Evolutionary conservation across 2,797 vertebrate species (phyloP), one percentile per base, ranked within the genome.

Genomic region (Eulemur albifrons): DNA sequence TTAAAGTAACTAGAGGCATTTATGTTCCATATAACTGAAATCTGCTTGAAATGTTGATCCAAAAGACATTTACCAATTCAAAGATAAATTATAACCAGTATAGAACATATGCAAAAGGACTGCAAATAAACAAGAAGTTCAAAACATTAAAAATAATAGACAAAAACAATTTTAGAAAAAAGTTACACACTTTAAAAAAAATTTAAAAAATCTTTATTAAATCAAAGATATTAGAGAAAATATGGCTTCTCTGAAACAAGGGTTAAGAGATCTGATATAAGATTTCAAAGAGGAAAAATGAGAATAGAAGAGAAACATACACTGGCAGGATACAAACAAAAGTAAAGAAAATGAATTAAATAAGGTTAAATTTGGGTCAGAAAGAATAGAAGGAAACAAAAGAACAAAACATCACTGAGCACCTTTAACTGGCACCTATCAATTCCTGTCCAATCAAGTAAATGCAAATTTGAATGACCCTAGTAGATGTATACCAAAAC

Each of bases 141-240:
- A 77, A 92, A 96, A 38, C 21, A 87, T 73, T 92, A 25, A 83
- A 92, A 96, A 83, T 80, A 67, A 94, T 92, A 82, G 10, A 43
- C 12, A 80, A 88, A 90, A 69, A 30, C 7, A 69, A 77, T 15
- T 72, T 77, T 82, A 73, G 70, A 80, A 83, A 88, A 72, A 63
- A 67, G 21, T 92, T 86, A 38, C 5, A 70, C 20, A 79, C 13
- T 50, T n/a, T 59, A 70, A 38, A 4, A 72, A 4, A 70, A 40
- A 81, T 35, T 27, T 69, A 2, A 30, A 59, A 61, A 70, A 35
- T 70, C 59, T 96, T 57, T 15, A 30, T 69, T 89, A 23, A 89
- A 76, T 75, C 5, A 65, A 52, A 6, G 20, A 69, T 79, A 70
- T 88, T 57, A 84, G 57, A 84, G 4, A 88, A 94, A 95, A 87